Evolutionary conservation across 2,797 vertebrate genomes (phyloP), one percentile per base, ranked within the genome.

Genomic region (Manis javanica): DNA sequence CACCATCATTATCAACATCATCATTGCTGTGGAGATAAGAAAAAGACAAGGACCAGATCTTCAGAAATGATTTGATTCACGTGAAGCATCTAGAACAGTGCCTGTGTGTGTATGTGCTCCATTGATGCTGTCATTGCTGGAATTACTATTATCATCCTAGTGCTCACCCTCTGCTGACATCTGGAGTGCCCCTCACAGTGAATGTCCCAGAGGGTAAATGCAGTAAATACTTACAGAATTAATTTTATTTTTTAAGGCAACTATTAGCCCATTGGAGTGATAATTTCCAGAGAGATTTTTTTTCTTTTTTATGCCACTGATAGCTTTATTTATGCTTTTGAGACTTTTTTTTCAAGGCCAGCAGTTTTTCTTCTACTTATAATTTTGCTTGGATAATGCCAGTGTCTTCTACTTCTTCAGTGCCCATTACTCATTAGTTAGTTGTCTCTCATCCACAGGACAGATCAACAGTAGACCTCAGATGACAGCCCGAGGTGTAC

Each of bases 1-100:
- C 89, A 82, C 59, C 71, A 42, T 64, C 37, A 66, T 26, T 63
- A 51, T 64, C 51, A 49, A 42, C 1, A 16, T 81, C 46, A 61
- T 93, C 91, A 64, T 55, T 86, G 29, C 49, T 94, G 16, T 84
- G 24, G n/a, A 83, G 53, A 59, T 86, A 72, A 75, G 75, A 9
- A 61, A 92, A 83, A 93, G 69, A 66, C n/a, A 84, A 84, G 34
- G n/a, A 19, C 29, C 92, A 4, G 2, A 68, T 92, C 77, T 92
- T 92, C 85, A 87, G 64, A 94, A 96, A 61, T 77, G 4, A 79
- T 90, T 68, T 91, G 68, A 84, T 83, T 90, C 31, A 13, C 66
- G 4, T 46, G 66, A 75, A 61, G n/a, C 87, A 7, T 29, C 89
- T 91, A 72, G 51, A 91, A 46, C 16, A 26, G 9, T 88, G 9